phyloP scores from a whole-genome alignment of 1,140 invertebrate genomes.

The Lycorma delicatula region DNA sequence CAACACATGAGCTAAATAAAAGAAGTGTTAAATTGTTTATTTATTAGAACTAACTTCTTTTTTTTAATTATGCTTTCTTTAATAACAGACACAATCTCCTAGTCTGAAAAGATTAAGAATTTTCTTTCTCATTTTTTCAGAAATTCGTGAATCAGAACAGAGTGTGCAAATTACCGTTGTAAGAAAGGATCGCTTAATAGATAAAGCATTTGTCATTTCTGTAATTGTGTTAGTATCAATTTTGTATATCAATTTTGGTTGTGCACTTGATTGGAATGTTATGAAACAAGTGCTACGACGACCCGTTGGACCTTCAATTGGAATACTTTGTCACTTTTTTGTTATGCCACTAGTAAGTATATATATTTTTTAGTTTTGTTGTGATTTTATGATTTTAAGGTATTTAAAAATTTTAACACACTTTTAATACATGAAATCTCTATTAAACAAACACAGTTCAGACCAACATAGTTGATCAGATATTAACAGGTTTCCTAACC shows the following conservation, averaged over 20 bases:
- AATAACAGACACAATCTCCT: no score
- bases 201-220: conserved; percentile 66
- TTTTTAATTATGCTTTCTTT: no score
- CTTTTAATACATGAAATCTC: no score
- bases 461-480: no score
- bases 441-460: no score
- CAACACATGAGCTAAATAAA: no score
- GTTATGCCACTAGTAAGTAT: conserved; percentile 78
- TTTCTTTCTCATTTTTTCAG: no score
- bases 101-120: no score
- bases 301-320: conserved; percentile 77
- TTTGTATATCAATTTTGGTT: conserved; percentile 90
- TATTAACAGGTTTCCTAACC: no score
- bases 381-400: neutral
- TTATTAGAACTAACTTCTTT: no score
- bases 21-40: no score
- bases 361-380: conserved; percentile 3
- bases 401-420: no score
- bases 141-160: neutral
- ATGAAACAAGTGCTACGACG: conserved; percentile 58
- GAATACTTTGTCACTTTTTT: conserved; percentile 73
- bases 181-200: conserved; percentile 53
- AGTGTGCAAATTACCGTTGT: conserved; percentile 48
- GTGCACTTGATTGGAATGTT: conserved; percentile 70
- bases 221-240: conserved; percentile 71